Evolutionary conservation across 2,797 vertebrate genomes (phyloP).

Genomic region (Spinus pinus): DNA sequence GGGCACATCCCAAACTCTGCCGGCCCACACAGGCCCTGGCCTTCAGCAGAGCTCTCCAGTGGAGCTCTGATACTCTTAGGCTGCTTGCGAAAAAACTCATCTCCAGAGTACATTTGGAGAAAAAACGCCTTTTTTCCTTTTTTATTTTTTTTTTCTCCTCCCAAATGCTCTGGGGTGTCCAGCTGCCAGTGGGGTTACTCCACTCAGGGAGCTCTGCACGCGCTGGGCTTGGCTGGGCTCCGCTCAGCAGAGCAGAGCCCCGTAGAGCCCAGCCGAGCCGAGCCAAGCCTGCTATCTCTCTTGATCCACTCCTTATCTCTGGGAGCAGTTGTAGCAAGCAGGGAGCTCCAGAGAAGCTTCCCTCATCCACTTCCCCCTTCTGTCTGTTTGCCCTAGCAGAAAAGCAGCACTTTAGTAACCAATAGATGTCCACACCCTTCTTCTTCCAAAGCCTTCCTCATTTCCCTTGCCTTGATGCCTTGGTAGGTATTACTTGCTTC

Average conservation of each 20-base stretch:
- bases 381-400: slow-evolving; percentile 48
- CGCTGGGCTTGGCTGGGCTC: background rate
- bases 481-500: background rate
- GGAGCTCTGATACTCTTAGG: background rate
- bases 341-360: slow-evolving; percentile 14
- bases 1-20: background rate
- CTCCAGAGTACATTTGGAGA: background rate
- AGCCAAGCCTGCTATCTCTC: slow-evolving; percentile 5
- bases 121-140: accelerated
- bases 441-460: background rate
- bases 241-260: background rate
- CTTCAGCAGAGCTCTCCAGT: background rate
- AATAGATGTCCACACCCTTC: background rate
- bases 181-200: background rate
- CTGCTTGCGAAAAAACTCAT: background rate
- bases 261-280: accelerated
- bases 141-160: no score
- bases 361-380: slow-evolving; percentile 41
- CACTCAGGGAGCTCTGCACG: background rate
- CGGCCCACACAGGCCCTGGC: background rate
- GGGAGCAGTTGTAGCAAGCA: background rate
- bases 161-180: background rate
- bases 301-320: slow-evolving; percentile 17
- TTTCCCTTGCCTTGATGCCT: background rate
- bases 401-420: background rate